Conservation (phyloP, 2,888 invertebrate species). For the Gandaritis pyraliata region DNA sequence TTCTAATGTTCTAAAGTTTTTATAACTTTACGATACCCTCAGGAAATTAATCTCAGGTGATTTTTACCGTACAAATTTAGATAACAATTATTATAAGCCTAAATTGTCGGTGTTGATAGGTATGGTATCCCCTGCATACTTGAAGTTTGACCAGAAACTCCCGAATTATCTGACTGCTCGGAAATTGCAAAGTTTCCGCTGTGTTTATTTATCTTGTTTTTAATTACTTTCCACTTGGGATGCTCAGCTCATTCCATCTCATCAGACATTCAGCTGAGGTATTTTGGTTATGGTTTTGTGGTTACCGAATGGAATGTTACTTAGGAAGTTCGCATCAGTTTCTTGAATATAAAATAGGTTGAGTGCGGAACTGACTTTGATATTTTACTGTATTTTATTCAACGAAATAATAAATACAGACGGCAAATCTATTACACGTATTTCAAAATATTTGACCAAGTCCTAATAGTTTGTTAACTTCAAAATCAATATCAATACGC, state of each 20-base stretch:
- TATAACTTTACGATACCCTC: no score
- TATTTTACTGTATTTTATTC: neutral
- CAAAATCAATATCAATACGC: no score
- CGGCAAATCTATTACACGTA: no score
- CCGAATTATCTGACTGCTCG: constrained; percentile 39
- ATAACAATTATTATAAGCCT: neutral
- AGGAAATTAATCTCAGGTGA: no score
- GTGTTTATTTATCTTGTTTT: constrained; percentile 45
- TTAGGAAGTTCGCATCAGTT: constrained; percentile 21
- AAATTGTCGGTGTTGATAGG: neutral
- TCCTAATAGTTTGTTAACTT: no score
- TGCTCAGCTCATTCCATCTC: constrained; percentile 35
- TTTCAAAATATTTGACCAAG: no score
- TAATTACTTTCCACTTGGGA: constrained; percentile 34
- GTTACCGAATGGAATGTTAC: constrained; percentile 32
- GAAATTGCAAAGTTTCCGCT: constrained; percentile 43
- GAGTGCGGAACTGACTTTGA: neutral
- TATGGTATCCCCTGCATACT: constrained; percentile 21
- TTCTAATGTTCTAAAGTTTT: no score
- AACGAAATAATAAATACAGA: no score
- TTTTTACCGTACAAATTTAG: no score
- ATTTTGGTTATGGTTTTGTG: constrained; percentile 30
- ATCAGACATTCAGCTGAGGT: constrained; percentile 38
- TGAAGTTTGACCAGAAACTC: constrained; percentile 43
- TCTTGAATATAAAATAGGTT: constrained; percentile 21